These are phyloP conservation scores for Temnothorax ravouxi DNA, from an alignment of 2,888 invertebrate genomes.

Conservation along the genomic window DNA sequence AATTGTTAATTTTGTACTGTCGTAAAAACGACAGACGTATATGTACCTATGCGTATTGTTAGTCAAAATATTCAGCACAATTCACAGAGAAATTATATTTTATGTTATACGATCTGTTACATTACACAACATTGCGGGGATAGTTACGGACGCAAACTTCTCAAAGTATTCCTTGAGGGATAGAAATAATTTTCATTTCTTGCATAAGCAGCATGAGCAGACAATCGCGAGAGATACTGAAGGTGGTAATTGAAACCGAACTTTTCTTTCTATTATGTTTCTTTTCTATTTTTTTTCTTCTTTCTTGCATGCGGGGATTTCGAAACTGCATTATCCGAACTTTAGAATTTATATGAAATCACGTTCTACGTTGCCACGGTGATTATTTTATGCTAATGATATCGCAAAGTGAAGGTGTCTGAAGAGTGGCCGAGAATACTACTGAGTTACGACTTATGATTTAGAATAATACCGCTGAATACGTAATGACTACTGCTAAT, in stretches of 20 bases:
- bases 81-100: slow-evolving; percentile 27
- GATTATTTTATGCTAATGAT: slow-evolving; percentile 47
- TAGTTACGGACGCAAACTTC: slow-evolving; percentile 36
- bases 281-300: neutral
- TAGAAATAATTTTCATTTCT: slow-evolving; percentile 62
- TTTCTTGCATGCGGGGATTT: neutral
- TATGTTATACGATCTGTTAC: slow-evolving; percentile 21
- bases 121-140: slow-evolving; percentile 11
- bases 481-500: neutral
- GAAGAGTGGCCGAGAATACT: slow-evolving; percentile 17
- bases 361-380: slow-evolving; percentile 21
- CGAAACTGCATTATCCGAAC: neutral
- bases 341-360: slow-evolving; percentile 45
- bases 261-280: slow-evolving; percentile 21
- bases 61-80: slow-evolving; percentile 11
- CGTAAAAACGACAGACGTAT: neutral
- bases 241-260: slow-evolving; percentile 45
- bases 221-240: slow-evolving; percentile 20
- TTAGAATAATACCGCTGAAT: slow-evolving; percentile 29
- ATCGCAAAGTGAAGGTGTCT: slow-evolving; percentile 9
- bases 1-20: neutral
- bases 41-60: neutral
- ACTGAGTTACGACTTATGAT: slow-evolving; percentile 28
- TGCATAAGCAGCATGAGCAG: slow-evolving; percentile 23
- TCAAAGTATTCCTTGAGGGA: slow-evolving; percentile 28